These are phyloP conservation scores for Tenualosa ilisha DNA, from an alignment of 2,797 vertebrate species.

Conservation along the genomic window DNA sequence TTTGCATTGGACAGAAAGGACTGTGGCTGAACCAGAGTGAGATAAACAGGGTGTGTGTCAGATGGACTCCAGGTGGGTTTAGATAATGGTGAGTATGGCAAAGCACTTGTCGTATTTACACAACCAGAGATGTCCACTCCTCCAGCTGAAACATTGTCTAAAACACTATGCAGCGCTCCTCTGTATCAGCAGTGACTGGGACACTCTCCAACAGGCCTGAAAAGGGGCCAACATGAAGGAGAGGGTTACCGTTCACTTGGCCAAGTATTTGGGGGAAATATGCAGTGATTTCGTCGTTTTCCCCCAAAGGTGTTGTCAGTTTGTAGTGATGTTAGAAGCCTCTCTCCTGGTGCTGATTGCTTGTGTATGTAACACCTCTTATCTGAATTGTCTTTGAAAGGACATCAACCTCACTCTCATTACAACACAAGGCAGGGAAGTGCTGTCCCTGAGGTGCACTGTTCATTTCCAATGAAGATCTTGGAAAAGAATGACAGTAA, in stretches of 20 bases:
- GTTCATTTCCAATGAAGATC: neutral
- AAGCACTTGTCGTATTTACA: neutral
- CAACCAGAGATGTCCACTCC: neutral
- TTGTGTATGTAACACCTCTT: neutral
- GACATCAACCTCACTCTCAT: neutral
- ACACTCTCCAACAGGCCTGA: neutral
- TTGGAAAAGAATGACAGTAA: neutral
- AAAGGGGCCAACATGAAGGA: neutral
- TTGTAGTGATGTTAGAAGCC: neutral
- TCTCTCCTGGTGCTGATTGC: neutral
- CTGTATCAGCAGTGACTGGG: neutral
- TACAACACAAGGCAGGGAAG: neutral
- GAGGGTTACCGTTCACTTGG: neutral
- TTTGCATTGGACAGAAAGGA: neutral
- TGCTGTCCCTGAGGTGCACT: neutral
- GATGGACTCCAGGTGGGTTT: neutral
- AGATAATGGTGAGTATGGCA: neutral
- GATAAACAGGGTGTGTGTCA: neutral
- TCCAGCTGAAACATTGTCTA: neutral
- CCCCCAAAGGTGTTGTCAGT: constrained; percentile 1
- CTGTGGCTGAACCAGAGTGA: neutral
- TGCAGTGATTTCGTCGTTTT: neutral
- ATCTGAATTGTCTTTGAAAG: neutral
- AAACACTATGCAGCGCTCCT: neutral
- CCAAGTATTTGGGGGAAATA: constrained; percentile 3